Conservation (phyloP, 2,113 vertebrate genomes). For the Nettapus auritus region DNA sequence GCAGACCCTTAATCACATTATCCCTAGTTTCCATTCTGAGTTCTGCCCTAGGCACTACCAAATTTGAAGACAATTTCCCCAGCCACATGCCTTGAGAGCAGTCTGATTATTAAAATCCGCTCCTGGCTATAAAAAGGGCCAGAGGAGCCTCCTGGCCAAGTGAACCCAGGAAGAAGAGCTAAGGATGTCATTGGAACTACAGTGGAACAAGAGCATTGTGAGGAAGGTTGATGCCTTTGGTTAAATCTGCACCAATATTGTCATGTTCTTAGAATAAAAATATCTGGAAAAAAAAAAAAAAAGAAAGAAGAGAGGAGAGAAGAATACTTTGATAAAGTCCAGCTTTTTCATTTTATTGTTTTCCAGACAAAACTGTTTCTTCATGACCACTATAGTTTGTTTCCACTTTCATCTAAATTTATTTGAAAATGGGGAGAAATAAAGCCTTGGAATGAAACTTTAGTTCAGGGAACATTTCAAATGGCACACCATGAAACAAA, state of each 20-base stretch:
- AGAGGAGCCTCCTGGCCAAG: conserved; percentile 12
- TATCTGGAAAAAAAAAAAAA: neutral
- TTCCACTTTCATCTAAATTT: neutral
- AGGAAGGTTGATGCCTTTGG: neutral
- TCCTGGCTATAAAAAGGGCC: neutral
- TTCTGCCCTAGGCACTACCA: neutral
- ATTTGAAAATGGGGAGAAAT: neutral
- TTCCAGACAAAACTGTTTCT: neutral
- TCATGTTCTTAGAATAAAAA: neutral
- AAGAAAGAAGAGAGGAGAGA: neutral
- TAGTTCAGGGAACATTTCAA: neutral
- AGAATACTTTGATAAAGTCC: accelerated
- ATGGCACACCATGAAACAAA: neutral
- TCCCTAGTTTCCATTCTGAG: conserved; percentile 9
- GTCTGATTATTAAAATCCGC: conserved; percentile 13
- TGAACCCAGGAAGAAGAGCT: neutral
- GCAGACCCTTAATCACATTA: conserved; percentile 33
- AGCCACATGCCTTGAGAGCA: neutral
- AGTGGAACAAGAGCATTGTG: neutral
- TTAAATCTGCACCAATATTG: neutral
- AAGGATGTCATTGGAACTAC: neutral
- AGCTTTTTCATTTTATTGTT: neutral
- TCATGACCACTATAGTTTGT: neutral
- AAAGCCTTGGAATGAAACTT: neutral
- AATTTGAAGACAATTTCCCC: conserved; percentile 25